Evolutionary conservation across 1,140 invertebrate genomes (phyloP), one percentile per base, ranked within the genome.

Genomic region (Tribolium madens): DNA sequence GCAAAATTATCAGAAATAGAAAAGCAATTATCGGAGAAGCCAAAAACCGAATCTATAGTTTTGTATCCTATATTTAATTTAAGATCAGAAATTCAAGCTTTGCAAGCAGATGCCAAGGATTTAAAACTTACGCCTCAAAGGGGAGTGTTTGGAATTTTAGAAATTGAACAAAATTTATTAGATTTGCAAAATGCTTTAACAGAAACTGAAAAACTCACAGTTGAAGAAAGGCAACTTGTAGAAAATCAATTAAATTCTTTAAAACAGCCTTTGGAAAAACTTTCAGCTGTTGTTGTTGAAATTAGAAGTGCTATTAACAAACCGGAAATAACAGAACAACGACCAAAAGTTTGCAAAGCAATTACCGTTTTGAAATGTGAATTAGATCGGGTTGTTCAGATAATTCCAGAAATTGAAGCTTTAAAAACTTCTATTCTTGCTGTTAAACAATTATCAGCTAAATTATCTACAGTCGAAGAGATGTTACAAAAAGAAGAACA

Each of bases 321-420:
- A 21, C 74, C 77, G 7, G 74, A 79, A 57, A 33, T 74, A 4
- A 12, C 14, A 47, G 64, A 77, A 69, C 42, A 46, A 70, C 36
- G 57, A 64, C 21, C 74, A 12, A 31, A 75, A 78, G 9, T 76
- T 17, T 64, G 57, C n/a, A 73, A 69, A 17, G 73, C 76, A 14
- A 26, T 79, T 2, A 5, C 57, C 2, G 57, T 52, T 15, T 14
- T 79, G 15, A 81, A 81, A 73, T 12, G 69, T 64, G 47, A 50
- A 64, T 53, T 80, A 4, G 52, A 70, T 18, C 75, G 18, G 31
- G 26, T 73, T 2, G 2, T 21, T 9, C 3, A 47, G 18, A 5
- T 13, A 17, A 14, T 46, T 3, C 52, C 52, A n/a, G 73, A 68
- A 75, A n/a, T 21, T 2, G 46, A 79, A 18, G 6, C 26, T 12